These are phyloP conservation scores for Ylistrum balloti DNA, from an alignment of 1,140 invertebrate genomes.

Conservation along the genomic window DNA sequence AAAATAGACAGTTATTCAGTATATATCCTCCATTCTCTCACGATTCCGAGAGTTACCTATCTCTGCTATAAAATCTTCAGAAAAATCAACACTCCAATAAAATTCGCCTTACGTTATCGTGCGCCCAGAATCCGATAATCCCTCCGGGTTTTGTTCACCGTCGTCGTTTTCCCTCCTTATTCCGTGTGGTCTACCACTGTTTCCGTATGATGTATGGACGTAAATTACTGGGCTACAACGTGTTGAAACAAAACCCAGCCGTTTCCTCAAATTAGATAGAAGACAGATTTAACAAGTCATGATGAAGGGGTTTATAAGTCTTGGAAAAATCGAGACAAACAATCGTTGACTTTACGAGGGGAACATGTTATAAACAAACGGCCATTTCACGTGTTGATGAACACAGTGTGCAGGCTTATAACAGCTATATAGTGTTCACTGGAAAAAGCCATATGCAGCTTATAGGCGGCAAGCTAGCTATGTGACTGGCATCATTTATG, in stretches of 20 bases:
- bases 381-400: not conserved
- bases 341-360: not conserved
- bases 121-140: not conserved
- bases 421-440: not conserved
- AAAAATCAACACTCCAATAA: not conserved
- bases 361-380: not conserved
- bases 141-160: not conserved
- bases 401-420: not conserved
- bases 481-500: constrained; percentile 7
- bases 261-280: constrained; percentile 13
- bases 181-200: not conserved
- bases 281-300: not conserved
- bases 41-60: not conserved
- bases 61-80: not conserved
- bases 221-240: not conserved
- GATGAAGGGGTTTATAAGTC: not conserved
- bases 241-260: not conserved
- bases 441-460: not conserved
- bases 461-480: not conserved
- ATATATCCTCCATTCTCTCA: not conserved
- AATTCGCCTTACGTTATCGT: not conserved
- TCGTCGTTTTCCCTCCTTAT: not conserved
- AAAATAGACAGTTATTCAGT: not conserved
- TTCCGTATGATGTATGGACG: not conserved
- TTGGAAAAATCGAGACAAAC: not conserved